Percentiles rank a stretch among this genome's conserved stretches.
phyloP scores from a whole-genome alignment of 1,140 invertebrate genomes.

The Brachionus rubens region DNA sequence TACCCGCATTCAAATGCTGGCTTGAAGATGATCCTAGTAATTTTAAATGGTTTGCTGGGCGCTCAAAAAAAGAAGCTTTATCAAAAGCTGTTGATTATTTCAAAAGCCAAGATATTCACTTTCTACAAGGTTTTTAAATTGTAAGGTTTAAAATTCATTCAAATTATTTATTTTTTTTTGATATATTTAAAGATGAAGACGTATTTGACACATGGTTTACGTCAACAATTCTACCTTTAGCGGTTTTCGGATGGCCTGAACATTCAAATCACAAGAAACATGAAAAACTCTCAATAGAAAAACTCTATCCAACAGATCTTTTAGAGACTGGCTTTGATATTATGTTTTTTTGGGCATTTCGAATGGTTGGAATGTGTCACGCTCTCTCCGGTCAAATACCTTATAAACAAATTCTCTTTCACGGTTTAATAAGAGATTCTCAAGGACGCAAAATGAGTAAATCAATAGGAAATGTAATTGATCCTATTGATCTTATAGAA shows the following conservation, averaged over 20 bases:
- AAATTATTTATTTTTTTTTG: background rate
- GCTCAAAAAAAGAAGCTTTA: constrained; percentile 27
- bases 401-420: constrained; percentile 50
- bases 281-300: constrained; percentile 62
- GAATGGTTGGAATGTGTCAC: constrained; percentile 59
- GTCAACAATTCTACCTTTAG: constrained; percentile 59
- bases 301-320: constrained; percentile 79
- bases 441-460: constrained; percentile 61
- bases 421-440: constrained; percentile 58
- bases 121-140: constrained; percentile 27
- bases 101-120: background rate
- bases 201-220: constrained; percentile 62
- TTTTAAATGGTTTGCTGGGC: constrained; percentile 34
- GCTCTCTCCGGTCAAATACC: constrained; percentile 48
- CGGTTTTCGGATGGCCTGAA: constrained; percentile 50
- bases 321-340: constrained; percentile 61
- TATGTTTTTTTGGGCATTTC: constrained; percentile 61
- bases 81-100: constrained; percentile 44
- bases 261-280: constrained; percentile 49
- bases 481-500: constrained; percentile 80
- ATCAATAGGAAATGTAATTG: constrained; percentile 60
- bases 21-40: background rate
- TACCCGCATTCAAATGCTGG: constrained; percentile 48
- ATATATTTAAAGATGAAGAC: constrained; percentile 54
- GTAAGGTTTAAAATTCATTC: background rate